Evolutionary conservation across 2,797 vertebrate genomes (phyloP).

Genomic region (Eurystomus glaucurus): DNA sequence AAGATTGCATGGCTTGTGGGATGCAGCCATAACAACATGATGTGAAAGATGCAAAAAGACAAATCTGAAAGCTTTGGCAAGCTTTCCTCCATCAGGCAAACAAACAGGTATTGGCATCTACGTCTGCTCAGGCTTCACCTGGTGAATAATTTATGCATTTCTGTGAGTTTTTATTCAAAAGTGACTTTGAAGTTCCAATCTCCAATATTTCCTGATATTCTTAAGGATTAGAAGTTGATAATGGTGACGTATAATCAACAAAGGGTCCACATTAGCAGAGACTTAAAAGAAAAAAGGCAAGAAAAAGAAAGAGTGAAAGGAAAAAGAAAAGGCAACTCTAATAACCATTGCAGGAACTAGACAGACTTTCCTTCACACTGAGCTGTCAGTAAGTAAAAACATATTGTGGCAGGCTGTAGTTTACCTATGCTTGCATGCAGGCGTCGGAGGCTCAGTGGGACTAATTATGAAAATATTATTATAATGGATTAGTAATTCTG

Average conservation of each 20-base stretch:
- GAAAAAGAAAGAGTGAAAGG: neutral
- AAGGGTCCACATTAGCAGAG: neutral
- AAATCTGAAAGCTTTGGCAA: conserved; percentile 22
- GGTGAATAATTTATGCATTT: conserved; percentile 75
- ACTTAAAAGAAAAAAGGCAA: neutral
- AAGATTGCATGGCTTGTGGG: neutral
- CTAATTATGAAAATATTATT: conserved; percentile 87
- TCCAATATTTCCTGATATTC: conserved; percentile 28
- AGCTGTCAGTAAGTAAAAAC: conserved; percentile 77
- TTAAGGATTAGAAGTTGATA: conserved; percentile 31
- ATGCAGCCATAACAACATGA: accelerated
- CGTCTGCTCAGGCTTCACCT: conserved; percentile 69
- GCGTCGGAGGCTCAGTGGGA: conserved; percentile 78
- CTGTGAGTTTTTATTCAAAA: conserved; percentile 72
- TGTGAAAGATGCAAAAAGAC: neutral
- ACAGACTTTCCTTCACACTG: conserved; percentile 72
- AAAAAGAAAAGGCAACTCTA: conserved; percentile 51
- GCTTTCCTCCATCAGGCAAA: conserved; percentile 42
- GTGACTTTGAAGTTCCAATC: conserved; percentile 66
- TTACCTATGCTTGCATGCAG: conserved; percentile 77
- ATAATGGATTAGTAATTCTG: conserved; percentile 85
- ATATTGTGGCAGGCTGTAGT: conserved; percentile 72
- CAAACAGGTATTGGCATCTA: conserved; percentile 63
- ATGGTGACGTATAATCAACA: conserved; percentile 56
- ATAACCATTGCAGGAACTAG: conserved; percentile 58